These are phyloP conservation scores for Heliconius melpomene DNA, from an alignment of 1,140 invertebrate species.

Conservation along the genomic window DNA sequence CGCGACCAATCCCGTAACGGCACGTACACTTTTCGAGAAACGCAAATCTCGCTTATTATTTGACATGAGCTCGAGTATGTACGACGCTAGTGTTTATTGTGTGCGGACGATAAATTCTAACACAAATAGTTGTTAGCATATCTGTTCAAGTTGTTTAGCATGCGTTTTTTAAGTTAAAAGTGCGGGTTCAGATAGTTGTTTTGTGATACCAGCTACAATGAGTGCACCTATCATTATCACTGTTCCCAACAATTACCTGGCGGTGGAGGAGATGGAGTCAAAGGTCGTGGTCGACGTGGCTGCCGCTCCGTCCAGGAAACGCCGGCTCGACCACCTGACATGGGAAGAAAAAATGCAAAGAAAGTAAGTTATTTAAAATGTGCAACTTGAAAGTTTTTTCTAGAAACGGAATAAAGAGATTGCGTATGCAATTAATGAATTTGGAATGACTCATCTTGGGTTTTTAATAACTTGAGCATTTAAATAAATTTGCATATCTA, in stretches of 20 bases:
- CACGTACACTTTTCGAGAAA: conserved; percentile 70
- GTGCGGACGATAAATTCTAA: conserved; percentile 55
- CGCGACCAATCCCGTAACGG: conserved; percentile 61
- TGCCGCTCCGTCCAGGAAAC: conserved; percentile 82
- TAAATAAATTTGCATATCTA: not conserved
- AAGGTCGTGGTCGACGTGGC: conserved; percentile 70
- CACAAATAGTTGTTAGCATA: conserved; percentile 60
- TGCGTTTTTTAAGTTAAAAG: conserved; percentile 42
- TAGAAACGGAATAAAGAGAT: conserved; percentile 14
- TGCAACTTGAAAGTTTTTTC: not conserved
- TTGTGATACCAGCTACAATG: conserved; percentile 58
- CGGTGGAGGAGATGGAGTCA: conserved; percentile 79
- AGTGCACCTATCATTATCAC: conserved; percentile 80
- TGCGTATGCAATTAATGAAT: conserved; percentile 8
- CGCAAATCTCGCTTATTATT: conserved; percentile 53
- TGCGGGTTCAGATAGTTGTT: conserved; percentile 52
- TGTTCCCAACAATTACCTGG: conserved; percentile 80
- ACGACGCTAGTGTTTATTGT: conserved; percentile 63
- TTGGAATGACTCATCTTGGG: not conserved
- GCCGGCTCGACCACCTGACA: conserved; percentile 88
- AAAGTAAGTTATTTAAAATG: conserved; percentile 84
- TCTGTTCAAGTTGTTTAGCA: conserved; percentile 41
- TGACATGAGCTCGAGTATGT: conserved; percentile 64
- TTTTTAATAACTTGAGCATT: not conserved
- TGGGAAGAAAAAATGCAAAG: conserved; percentile 92